Percentiles rank a stretch among this genome's conserved stretches.
Conservation (phyloP, 1,140 invertebrate genomes). For the Procambarus clarkii region DNA sequence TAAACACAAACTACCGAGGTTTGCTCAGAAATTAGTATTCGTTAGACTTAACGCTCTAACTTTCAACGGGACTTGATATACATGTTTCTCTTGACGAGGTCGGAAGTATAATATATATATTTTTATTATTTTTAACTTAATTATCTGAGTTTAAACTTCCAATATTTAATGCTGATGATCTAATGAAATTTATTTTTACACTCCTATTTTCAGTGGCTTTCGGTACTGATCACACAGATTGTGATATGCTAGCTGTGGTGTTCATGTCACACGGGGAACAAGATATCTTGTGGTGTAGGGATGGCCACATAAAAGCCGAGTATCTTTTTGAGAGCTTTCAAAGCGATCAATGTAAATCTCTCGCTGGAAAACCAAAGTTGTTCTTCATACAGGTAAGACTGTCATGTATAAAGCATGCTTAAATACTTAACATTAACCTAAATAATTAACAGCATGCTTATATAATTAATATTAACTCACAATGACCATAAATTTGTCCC, state of each 20-base stretch:
- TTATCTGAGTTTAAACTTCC: no score
- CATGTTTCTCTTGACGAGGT: no score
- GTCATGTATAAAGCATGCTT: background rate
- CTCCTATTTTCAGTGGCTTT: constrained; percentile 74
- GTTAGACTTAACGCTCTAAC: no score
- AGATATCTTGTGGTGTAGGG: constrained; percentile 77
- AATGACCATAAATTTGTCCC: no score
- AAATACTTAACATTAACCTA: no score
- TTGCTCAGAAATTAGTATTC: no score
- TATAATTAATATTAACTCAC: no score
- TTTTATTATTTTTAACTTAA: background rate
- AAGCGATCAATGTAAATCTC: constrained; percentile 77
- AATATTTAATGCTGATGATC: no score
- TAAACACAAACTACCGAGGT: no score
- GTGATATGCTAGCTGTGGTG: constrained; percentile 77
- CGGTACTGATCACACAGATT: constrained; percentile 75
- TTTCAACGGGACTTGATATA: no score
- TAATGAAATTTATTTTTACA: background rate
- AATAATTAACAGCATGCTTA: no score
- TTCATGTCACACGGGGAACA: constrained; percentile 80
- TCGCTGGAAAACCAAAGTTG: constrained; percentile 79
- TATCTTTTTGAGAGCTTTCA: constrained; percentile 78
- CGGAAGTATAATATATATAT: background rate
- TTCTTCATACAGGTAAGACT: constrained; percentile 73
- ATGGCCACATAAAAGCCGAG: constrained; percentile 75